Conservation (phyloP, 2,113 vertebrate species). For the Panthera tigris region DNA sequence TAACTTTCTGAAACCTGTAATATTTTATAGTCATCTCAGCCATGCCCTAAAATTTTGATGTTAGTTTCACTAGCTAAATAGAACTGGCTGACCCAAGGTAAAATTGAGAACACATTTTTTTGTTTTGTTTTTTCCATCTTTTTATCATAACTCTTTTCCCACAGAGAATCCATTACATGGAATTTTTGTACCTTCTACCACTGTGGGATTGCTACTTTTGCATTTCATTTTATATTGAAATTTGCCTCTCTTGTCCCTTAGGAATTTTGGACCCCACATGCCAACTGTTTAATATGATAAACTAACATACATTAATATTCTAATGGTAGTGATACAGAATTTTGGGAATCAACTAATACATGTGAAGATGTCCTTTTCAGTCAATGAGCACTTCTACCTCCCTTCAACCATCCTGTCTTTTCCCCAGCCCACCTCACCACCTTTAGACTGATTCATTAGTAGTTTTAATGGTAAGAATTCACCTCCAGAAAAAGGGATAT, state of each 20-base stretch:
- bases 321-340: not conserved
- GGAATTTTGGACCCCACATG: not conserved
- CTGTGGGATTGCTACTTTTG: not conserved
- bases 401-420: not conserved
- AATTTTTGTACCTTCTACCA: not conserved
- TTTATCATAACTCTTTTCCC: not conserved
- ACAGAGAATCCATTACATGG: not conserved
- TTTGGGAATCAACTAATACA: slow-evolving; percentile 15
- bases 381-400: not conserved
- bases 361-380: not conserved
- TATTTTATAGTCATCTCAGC: not conserved
- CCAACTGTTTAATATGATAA: not conserved
- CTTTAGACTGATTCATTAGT: not conserved
- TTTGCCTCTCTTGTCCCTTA: not conserved
- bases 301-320: slow-evolving; percentile 8
- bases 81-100: not conserved
- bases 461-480: not conserved
- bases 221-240: slow-evolving; percentile 39
- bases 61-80: slow-evolving; percentile 27
- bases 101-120: not conserved
- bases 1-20: not conserved
- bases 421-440: not conserved
- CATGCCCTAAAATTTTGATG: not conserved
- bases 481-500: not conserved
- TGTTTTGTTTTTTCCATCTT: not conserved